Evolutionary conservation across 37 sponge, comb jelly and placozoan species (phyloP), one percentile per base, ranked within the genome.

Genomic region (Spongia lamella): DNA sequence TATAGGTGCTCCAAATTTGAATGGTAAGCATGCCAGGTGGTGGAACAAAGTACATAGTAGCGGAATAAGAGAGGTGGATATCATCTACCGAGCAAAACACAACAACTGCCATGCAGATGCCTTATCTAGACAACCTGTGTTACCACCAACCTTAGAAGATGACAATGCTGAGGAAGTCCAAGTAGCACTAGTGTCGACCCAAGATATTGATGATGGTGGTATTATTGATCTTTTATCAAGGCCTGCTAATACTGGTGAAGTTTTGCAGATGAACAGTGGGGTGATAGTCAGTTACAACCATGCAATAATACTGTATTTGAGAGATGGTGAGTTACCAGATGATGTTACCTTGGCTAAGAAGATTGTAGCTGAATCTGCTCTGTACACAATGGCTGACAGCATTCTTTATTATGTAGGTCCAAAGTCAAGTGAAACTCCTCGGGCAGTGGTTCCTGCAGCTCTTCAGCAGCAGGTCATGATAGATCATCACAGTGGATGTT

Each of bases 11-110:
- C 81, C 87, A 16, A 80, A 52, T 57, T 76, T 70, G 4, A 70
- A 49, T 53, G 87, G 81, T 26, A 74, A 80, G 54, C 87, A 86
- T 69, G 85, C 85, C 19, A 49, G 85, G 51, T 84, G 85, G 85
- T 83, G 76, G 83, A 74, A 6, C 34, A 83, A 75, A 11, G 71
- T 83, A 22, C 66, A 51, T 58, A 54, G 76, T 53, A 73, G 58
- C 66, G 83, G 83, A 27, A 37, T 83, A n/a, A 61, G n/a, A 5
- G 35, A 20, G 30, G 39, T 83, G 21, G 17, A 76, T 40, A 75
- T 83, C 51, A 26, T 65, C 30, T 75, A 83, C 20, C 83, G 76
- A 1, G 7, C 83, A 11, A 66, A 53, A 17, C 47, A 53, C 7
- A 66, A 63, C 53, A 77, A 77, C 25, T 27, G 49, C 31, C 58